Evolutionary conservation across 2,888 invertebrate species (phyloP), one percentile per base, ranked within the genome.

Genomic region (Nebria brevicollis): DNA sequence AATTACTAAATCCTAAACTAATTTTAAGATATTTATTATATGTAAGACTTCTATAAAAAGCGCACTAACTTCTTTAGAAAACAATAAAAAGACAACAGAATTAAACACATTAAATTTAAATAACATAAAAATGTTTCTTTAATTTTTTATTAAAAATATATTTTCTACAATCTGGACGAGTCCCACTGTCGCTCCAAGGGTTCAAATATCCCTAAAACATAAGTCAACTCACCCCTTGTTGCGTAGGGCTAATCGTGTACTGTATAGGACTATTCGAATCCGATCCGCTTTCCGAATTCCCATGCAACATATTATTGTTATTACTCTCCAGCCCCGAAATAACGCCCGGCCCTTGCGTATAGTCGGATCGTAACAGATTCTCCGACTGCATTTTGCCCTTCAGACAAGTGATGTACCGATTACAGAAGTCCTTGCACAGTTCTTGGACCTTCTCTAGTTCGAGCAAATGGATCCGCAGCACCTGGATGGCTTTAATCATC

Each of bases 361-460:
- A 96, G 88, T 96, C 96, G 80, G 95, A 95, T 85, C 96, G 90
- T 74, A 96, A 90, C 77, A 96, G 89, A 88, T 96, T 96, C 87
- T 96, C 96, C 87, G 95, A 96, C 89, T 96, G 96, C 96, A 96
- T 96, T 89, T 96, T 94, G 83, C 95, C 95, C 88, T 97, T 97
- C 84, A 97, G 91, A 87, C 97, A 97, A 73, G 96, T 95, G 85
- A 95, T 97, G 90, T 98, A 98, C 77, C 97, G 92, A 84, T 95
- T 95, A 91, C 97, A 97, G 91, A 98, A 98, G 90, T 98, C 97
- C 86, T 97, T 95, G 90, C 97, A 98, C 86, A 98, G 88, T 89
- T 98, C 97, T 89, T 97, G 97, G 15, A 98, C 97, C 89, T 98
- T 98, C 89, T 97, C 97, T 88, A 98, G 90, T 88, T 98, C 98